Evolutionary conservation across 2,888 invertebrate genomes (phyloP).

Genomic region (Panzeria rudis): DNA sequence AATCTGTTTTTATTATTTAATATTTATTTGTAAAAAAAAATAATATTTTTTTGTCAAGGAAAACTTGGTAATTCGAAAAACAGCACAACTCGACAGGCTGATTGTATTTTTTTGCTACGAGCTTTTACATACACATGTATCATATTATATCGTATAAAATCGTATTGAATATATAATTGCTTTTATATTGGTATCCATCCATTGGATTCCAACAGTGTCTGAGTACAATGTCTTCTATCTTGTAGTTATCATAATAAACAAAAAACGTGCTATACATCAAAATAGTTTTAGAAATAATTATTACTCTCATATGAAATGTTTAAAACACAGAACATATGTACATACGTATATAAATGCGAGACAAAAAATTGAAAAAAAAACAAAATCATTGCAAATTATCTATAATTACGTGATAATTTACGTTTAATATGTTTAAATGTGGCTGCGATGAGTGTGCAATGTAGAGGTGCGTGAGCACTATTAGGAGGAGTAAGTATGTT

Average conservation of each 20-base stretch:
- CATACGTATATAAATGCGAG: not conserved
- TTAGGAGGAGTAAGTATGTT: too few species aligned
- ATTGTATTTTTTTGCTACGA: constrained; percentile 45
- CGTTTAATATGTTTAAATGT: constrained; percentile 70
- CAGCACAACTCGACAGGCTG: constrained; percentile 36
- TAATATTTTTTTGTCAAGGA: constrained; percentile 28
- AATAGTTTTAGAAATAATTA: constrained; percentile 42
- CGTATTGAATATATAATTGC: constrained; percentile 32
- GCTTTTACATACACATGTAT: not conserved
- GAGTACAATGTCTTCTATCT: constrained; percentile 55
- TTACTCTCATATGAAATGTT: constrained; percentile 32
- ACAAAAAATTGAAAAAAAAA: constrained; percentile 16
- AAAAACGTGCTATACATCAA: constrained; percentile 72
- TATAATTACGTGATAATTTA: constrained; percentile 78
- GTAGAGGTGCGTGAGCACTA: constrained; percentile 20
- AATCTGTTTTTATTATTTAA: constrained; percentile 7
- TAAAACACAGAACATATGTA: constrained; percentile 31
- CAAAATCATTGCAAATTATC: constrained; percentile 74
- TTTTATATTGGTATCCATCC: constrained; percentile 14
- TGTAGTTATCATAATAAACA: constrained; percentile 65
- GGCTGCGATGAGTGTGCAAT: not conserved
- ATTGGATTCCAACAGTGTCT: constrained; percentile 37
- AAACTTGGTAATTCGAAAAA: constrained; percentile 39
- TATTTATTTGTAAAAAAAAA: not conserved
- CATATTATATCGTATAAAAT: constrained; percentile 8